A percentile compares a stretch with the other conserved stretches of the same genome.
Evolutionary conservation across 2,888 invertebrate genomes (phyloP).

Genomic region (Agapostemon virescens): DNA sequence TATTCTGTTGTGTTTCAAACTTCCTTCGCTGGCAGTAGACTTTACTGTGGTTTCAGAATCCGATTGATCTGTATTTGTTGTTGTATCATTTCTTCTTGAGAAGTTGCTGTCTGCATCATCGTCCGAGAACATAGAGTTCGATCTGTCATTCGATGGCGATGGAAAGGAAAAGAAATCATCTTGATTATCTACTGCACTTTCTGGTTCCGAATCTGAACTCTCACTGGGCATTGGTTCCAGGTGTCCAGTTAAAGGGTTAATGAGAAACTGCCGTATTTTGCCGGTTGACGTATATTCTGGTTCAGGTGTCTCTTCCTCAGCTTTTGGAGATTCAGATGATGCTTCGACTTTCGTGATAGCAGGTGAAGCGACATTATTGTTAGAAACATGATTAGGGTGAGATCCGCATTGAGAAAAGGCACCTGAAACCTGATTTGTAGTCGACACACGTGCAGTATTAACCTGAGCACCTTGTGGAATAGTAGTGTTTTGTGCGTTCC

Average conservation of each 20-base stretch:
- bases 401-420: conserved; percentile 72
- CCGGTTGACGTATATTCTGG: conserved; percentile 83
- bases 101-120: conserved; percentile 84
- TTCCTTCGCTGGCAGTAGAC: conserved; percentile 83
- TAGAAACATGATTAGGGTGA: conserved; percentile 67
- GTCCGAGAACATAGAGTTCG: conserved; percentile 83
- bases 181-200: conserved; percentile 78
- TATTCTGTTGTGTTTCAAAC: conserved; percentile 80
- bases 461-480: conserved; percentile 74
- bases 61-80: conserved; percentile 82
- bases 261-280: conserved; percentile 90
- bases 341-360: conserved; percentile 58
- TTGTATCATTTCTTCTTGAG: conserved; percentile 81
- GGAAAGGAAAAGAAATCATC: conserved; percentile 81
- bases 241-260: conserved; percentile 94
- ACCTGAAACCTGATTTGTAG: conserved; percentile 70
- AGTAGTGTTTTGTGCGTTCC: conserved; percentile 72
- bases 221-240: conserved; percentile 90
- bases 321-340: conserved; percentile 64
- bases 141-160: conserved; percentile 81
- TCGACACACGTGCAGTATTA: conserved; percentile 67
- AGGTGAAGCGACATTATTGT: conserved; percentile 52
- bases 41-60: conserved; percentile 83
- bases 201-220: conserved; percentile 84
- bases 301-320: conserved; percentile 80